A percentile compares a stretch with the other conserved stretches of the same genome.
These are phyloP conservation scores for Malurus splendens DNA, from an alignment of 2,797 vertebrate genomes.

Conservation along the genomic window DNA sequence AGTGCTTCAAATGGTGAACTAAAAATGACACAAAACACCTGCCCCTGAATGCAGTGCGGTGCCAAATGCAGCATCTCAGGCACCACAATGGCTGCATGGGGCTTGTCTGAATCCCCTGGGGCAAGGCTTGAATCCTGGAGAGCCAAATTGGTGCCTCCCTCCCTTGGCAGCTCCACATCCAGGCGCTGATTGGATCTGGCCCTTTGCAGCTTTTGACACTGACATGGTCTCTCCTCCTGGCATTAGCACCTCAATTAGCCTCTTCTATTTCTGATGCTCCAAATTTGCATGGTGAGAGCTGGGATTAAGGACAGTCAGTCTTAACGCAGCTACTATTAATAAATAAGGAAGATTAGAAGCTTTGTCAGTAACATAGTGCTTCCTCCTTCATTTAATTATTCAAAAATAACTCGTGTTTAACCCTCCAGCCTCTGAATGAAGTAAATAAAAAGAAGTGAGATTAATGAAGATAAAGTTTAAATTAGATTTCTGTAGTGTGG, in stretches of 20 bases:
- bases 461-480: conserved; percentile 65
- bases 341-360: conserved; percentile 64
- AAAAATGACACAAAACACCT: not conserved
- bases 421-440: conserved; percentile 34
- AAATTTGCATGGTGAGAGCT: conserved; percentile 28
- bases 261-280: conserved; percentile 51
- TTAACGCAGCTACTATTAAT: conserved; percentile 60
- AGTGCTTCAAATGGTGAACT: not conserved
- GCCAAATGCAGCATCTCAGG: not conserved
- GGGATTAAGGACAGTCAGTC: conserved; percentile 61
- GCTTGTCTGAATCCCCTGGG: not conserved
- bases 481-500: conserved; percentile 40
- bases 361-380: conserved; percentile 59
- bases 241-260: conserved; percentile 42
- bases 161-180: not conserved
- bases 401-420: conserved; percentile 47
- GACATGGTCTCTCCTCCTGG: not conserved
- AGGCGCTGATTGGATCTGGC: not conserved
- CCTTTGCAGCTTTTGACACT: conserved; percentile 8
- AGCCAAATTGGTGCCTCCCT: accelerated
- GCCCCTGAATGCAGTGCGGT: not conserved
- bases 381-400: conserved; percentile 66
- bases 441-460: conserved; percentile 60
- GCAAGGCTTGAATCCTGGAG: not conserved
- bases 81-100: not conserved